Evolutionary conservation across 2,113 vertebrate genomes (phyloP).

Genomic region (Herpailurus yagouaroundi): DNA sequence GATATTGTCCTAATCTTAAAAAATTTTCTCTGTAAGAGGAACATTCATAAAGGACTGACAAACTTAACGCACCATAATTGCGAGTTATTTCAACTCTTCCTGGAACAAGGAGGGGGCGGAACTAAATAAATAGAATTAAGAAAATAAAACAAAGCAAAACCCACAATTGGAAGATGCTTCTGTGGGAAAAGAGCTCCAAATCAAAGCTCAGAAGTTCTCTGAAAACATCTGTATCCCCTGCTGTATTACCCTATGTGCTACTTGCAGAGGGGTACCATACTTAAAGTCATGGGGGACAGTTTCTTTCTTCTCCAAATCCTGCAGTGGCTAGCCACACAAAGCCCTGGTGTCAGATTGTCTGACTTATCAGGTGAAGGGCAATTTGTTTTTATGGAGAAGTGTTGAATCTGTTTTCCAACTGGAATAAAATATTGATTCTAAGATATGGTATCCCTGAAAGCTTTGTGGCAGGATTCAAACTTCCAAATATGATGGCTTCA

Average conservation of each 20-base stretch:
- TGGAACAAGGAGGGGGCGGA: background rate
- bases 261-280: background rate
- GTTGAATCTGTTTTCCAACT: background rate
- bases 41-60: background rate
- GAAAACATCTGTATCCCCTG: background rate
- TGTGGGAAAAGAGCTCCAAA: background rate
- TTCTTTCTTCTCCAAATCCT: constrained; percentile 22
- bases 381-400: background rate
- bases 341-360: background rate
- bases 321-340: background rate
- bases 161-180: background rate
- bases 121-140: constrained; percentile 13
- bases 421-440: constrained; percentile 34
- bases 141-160: constrained; percentile 4
- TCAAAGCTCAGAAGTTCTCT: background rate
- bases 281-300: background rate
- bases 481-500: background rate
- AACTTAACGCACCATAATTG: background rate
- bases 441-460: background rate
- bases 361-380: background rate
- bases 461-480: background rate
- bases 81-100: background rate
- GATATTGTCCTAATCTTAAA: background rate
- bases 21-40: background rate
- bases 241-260: background rate